Percentiles rank a stretch among this genome's conserved stretches.
phyloP scores from a whole-genome alignment of 2,113 vertebrate species.

The Anolis sagrei region DNA sequence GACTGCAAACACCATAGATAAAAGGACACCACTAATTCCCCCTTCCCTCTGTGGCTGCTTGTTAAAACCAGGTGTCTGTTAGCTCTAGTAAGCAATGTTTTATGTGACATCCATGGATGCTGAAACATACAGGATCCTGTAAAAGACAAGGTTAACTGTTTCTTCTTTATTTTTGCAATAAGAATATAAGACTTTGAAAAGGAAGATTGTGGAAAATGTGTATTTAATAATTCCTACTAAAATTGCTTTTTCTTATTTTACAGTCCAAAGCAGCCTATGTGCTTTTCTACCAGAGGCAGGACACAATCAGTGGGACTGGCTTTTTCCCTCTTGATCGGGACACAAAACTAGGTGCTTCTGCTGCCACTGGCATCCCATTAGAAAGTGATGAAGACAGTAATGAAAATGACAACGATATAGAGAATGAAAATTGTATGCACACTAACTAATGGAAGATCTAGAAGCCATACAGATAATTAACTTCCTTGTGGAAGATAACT shows the following conservation, averaged over 20 bases:
- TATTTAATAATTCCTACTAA: constrained; percentile 37
- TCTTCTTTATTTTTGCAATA: background rate
- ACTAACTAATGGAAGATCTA: constrained; percentile 88
- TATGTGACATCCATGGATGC: background rate
- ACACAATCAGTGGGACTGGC: constrained; percentile 94
- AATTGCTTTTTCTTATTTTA: constrained; percentile 41
- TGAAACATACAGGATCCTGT: background rate
- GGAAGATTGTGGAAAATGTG: constrained; percentile 13
- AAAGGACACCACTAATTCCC: background rate
- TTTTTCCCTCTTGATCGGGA: constrained; percentile 95
- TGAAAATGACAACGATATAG: constrained; percentile 84
- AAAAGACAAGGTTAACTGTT: background rate
- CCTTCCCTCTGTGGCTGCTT: background rate
- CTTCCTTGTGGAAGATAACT: constrained; percentile 74
- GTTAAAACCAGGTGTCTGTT: background rate
- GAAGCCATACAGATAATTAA: constrained; percentile 88
- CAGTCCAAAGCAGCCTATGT: constrained; percentile 99
- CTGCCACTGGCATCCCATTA: constrained; percentile 80
- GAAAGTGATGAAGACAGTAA: constrained; percentile 88
- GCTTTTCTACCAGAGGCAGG: constrained; percentile 96
- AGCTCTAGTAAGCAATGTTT: background rate
- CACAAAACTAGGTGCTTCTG: constrained; percentile 84
- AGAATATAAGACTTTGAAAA: constrained; percentile 2
- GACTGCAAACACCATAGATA: no score
- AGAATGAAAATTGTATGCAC: constrained; percentile 92